Base-by-base conservation (phyloP, 53 echinoderm and acorn worm genomes). In the Echinometra lucunter region DNA sequence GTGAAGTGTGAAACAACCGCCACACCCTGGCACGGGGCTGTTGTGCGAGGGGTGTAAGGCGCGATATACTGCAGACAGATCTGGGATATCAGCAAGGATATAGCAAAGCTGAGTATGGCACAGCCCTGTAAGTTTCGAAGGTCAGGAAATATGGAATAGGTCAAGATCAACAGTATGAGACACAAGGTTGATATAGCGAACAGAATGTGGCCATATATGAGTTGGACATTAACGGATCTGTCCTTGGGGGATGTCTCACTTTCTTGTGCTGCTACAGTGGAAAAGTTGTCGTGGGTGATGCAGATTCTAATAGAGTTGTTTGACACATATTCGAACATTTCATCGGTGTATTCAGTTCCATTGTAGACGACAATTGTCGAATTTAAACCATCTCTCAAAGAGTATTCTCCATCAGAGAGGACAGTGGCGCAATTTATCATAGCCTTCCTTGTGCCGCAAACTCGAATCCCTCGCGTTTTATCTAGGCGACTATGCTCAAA, bases 101-200 rank as follows among this genome's bases (percentile, higher is more conserved):
- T 13, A 3, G 66, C 58, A 58, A 90, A 90, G 42, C 60, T 60
- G 12, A 90, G 58, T 38, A 90, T 63, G 90, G 90, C 90, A 35
- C 58, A 90, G 18, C 90, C 90, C 30, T 90, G 90, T 8, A 90
- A 53, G 90, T 90, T 90, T 3, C 66, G 58, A 25, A 90, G 90
- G 6, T 37, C 66, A 38, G 90, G 38, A 4, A 90, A 66, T 23
- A 90, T 58, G 37, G 53, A 35, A 60, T 90, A 90, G 38, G 90
- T 90, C 2, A 58, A 8, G 63, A 90, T n/a, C 35, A 85, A 49
- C 17, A 85, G 27, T 13, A 49, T 28, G 47, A 85, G 45, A 85
- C 85, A 85, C 85, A 85, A 49, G n/a, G 85, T 85, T 8, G 85
- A 85, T 85, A 85, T 47, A 15, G 85, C 85, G n/a, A 85, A 85